Percentiles rank a stretch among this genome's conserved stretches.
These are phyloP conservation scores for Limnephilus marmoratus DNA, from an alignment of 2,888 invertebrate genomes.

Conservation along the genomic window DNA sequence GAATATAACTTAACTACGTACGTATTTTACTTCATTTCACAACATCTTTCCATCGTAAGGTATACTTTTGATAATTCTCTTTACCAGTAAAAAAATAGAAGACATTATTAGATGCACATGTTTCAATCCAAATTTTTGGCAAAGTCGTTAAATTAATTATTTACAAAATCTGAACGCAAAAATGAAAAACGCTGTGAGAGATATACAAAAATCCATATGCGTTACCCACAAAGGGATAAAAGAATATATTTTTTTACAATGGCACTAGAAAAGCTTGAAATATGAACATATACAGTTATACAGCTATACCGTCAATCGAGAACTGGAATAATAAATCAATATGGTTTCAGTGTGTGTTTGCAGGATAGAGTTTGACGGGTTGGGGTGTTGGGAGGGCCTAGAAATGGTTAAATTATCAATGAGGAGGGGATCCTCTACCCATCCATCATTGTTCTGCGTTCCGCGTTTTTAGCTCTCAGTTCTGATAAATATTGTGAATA, in stretches of 20 bases:
- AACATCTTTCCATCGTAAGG: not conserved
- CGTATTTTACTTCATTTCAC: not conserved
- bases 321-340: constrained; percentile 7
- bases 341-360: not conserved
- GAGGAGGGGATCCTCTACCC: not conserved
- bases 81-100: not conserved
- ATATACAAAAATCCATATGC: not conserved
- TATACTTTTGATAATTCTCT: not conserved
- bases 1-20: not conserved
- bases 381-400: not conserved
- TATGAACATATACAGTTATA: not conserved
- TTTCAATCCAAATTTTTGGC: not conserved
- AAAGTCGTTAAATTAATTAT: not conserved
- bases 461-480: not conserved
- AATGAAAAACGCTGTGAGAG: not conserved
- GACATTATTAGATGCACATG: not conserved
- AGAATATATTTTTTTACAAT: not conserved
- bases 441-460: constrained; percentile 13
- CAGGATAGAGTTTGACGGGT: not conserved
- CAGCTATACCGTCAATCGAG: not conserved
- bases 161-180: not conserved
- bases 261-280: not conserved
- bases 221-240: not conserved
- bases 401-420: constrained; percentile 2
- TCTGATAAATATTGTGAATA: not conserved